Conservation (phyloP, 2,888 invertebrate species). For the Drosophila emarginata region DNA sequence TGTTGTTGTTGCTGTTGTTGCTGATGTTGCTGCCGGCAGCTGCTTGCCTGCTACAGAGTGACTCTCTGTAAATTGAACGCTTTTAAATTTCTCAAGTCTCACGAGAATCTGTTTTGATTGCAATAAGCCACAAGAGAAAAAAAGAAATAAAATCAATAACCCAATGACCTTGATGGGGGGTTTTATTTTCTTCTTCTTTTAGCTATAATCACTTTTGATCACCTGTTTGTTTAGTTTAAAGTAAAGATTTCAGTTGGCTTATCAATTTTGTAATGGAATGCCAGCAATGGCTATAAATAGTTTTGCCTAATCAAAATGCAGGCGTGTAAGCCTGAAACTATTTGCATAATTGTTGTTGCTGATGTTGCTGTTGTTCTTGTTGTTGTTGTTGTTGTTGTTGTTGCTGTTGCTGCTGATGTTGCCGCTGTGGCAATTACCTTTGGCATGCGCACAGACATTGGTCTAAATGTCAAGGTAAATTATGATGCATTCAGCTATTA, state of each 20-base stretch:
- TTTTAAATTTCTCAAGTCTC: not conserved
- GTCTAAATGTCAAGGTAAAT: conserved; percentile 77
- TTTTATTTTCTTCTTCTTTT: not conserved
- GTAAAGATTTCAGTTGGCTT: conserved; percentile 27
- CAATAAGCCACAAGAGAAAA: no score
- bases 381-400: conserved; percentile 24
- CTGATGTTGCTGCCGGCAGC: conserved; percentile 15
- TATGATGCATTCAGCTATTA: conserved; percentile 77
- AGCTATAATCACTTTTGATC: not conserved
- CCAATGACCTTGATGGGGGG: conserved; percentile 2
- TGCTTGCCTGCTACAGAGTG: not conserved
- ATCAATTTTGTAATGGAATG: conserved; percentile 52
- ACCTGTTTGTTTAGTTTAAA: conserved; percentile 24
- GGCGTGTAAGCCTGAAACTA: conserved; percentile 71
- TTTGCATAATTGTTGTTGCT: conserved; percentile 61
- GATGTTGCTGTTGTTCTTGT: conserved; percentile 1
- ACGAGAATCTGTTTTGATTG: not conserved
- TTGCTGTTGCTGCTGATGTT: conserved; percentile 23
- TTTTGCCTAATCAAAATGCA: conserved; percentile 76
- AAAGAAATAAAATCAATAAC: conserved; percentile 1
- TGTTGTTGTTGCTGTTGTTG: no score
- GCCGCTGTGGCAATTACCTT: conserved; percentile 66
- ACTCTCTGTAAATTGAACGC: conserved; percentile 10
- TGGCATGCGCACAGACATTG: conserved; percentile 75
- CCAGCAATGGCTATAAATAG: conserved; percentile 66